A percentile compares a stretch with the other conserved stretches of the same genome.
Conservation (phyloP, 1,140 invertebrate genomes). For the Carcinoscorpius rotundicauda region DNA sequence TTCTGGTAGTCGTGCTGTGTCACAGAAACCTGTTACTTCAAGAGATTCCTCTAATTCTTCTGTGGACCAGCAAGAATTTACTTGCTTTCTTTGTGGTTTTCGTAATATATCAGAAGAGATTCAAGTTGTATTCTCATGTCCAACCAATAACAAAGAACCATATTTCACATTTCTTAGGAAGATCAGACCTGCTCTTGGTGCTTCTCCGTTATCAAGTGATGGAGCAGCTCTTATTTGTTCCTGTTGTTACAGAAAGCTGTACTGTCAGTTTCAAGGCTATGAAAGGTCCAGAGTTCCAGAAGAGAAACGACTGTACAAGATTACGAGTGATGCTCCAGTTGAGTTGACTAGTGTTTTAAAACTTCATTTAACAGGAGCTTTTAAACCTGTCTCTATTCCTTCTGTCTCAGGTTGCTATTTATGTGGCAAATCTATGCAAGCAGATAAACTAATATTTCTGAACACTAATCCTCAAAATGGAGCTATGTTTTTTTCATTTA, state of each 20-base stretch:
- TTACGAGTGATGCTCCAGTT: constrained; percentile 14
- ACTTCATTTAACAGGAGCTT: too few species aligned
- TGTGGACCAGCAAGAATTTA: constrained; percentile 72
- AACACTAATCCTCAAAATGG: too few species aligned
- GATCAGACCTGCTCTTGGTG: constrained; percentile 60
- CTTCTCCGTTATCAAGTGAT: constrained; percentile 66
- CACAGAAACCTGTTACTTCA: constrained; percentile 24
- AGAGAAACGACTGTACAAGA: constrained; percentile 30
- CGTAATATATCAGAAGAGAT: constrained; percentile 44
- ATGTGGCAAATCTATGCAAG: too few species aligned
- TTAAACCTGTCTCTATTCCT: too few species aligned
- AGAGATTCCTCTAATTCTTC: constrained; percentile 44
- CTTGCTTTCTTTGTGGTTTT: constrained; percentile 53
- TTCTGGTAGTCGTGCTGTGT: not conserved
- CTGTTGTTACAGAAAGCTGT: constrained; percentile 66
- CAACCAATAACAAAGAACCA: constrained; percentile 68
- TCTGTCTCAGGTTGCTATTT: too few species aligned
- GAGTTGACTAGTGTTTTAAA: too few species aligned
- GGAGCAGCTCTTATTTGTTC: constrained; percentile 56
- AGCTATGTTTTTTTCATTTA: constrained; percentile 69
- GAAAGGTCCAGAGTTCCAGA: constrained; percentile 33
- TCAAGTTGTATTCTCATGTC: constrained; percentile 37
- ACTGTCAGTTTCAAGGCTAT: constrained; percentile 62
- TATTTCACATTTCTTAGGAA: constrained; percentile 76
- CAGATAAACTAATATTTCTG: too few species aligned